A percentile compares a stretch with the other conserved stretches of the same genome.
phyloP scores from a whole-genome alignment of 37 sponge, comb jelly and placozoan genomes.

The Spongilla lacustris region DNA sequence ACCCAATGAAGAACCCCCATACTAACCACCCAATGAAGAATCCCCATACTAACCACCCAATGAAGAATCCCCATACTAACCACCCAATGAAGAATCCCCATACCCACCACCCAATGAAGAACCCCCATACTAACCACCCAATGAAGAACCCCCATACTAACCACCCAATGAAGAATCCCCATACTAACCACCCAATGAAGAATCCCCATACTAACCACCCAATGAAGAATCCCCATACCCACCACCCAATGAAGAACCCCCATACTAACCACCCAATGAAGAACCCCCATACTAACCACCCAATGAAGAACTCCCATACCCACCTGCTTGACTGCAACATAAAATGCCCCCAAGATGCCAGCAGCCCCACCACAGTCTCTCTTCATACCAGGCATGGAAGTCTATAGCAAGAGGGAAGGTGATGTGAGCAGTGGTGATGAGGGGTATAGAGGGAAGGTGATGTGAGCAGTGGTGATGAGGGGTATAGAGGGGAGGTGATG shows the following conservation, averaged over 20 bases:
- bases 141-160: too few species aligned
- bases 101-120: constrained; percentile 29
- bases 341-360: constrained; percentile 94
- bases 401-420: constrained; percentile 34
- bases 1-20: background rate
- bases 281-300: background rate
- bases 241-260: too few species aligned
- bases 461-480: too few species aligned
- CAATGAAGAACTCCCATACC: background rate
- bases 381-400: constrained; percentile 97
- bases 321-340: constrained; percentile 85
- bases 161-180: too few species aligned
- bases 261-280: background rate
- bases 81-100: background rate
- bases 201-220: too few species aligned
- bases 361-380: constrained; percentile 99
- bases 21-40: background rate
- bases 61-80: background rate
- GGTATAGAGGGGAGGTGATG: background rate
- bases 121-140: background rate
- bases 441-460: too few species aligned
- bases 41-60: constrained; percentile 34
- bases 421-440: too few species aligned
- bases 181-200: too few species aligned
- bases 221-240: too few species aligned